Evolutionary conservation across 2,888 invertebrate species (phyloP).

Genomic region (Phortica magna): DNA sequence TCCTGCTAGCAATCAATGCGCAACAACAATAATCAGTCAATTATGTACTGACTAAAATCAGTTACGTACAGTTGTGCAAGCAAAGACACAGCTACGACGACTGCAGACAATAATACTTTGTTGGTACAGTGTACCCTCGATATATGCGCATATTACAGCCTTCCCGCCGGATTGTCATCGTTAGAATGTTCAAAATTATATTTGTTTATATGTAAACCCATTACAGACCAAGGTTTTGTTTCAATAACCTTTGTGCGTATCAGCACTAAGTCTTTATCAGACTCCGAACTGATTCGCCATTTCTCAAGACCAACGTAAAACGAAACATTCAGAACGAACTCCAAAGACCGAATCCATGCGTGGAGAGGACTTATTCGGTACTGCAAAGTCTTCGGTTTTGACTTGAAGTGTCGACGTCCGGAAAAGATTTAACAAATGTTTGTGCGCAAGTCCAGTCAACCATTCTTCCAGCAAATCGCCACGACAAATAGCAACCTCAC

Average conservation of each 20-base stretch:
- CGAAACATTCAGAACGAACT: background rate
- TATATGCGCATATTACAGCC: no score
- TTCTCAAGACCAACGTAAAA: background rate
- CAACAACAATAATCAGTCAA: no score
- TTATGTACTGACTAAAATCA: no score
- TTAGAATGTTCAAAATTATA: background rate
- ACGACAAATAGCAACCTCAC: no score
- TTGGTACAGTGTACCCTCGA: no score
- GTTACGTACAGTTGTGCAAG: no score
- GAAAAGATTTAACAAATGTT: no score
- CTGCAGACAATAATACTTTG: no score
- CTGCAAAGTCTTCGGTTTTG: background rate
- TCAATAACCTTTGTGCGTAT: background rate
- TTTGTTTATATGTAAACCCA: constrained; percentile 2
- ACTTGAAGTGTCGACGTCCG: background rate
- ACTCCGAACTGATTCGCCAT: background rate
- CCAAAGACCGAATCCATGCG: constrained; percentile 3
- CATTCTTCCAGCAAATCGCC: no score
- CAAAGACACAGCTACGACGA: no score
- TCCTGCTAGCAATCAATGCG: no score
- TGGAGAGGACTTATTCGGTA: background rate
- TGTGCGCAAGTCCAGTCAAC: no score
- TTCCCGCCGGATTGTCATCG: background rate
- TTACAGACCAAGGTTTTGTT: background rate
- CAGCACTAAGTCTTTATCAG: background rate